Conservation (phyloP, 2,797 vertebrate species). For the Tokudaia muenninki region DNA sequence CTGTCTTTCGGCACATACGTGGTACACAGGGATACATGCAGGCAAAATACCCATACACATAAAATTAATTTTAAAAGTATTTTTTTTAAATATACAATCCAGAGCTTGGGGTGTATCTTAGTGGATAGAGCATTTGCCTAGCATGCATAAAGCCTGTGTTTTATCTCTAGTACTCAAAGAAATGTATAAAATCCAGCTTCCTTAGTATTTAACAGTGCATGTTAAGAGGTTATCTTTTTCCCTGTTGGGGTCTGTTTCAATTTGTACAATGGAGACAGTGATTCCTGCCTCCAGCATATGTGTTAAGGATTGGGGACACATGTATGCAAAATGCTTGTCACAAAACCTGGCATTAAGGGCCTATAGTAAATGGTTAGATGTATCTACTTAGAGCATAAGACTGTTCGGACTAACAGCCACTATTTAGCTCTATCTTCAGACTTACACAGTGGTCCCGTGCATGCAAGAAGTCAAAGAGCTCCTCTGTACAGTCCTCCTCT, state of each 20-base stretch:
- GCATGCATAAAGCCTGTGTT: background rate
- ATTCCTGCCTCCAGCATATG: slow-evolving; percentile 24
- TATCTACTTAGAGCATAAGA: background rate
- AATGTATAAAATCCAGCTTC: slow-evolving; percentile 39
- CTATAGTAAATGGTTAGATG: background rate
- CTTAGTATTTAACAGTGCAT: background rate
- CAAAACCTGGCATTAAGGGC: background rate
- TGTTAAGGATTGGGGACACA: background rate
- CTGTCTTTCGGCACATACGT: background rate
- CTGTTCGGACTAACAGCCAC: background rate
- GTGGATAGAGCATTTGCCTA: background rate
- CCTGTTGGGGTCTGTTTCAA: slow-evolving; percentile 19
- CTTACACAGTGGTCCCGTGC: slow-evolving; percentile 97
- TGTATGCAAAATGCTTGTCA: slow-evolving; percentile 15
- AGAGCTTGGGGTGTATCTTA: background rate
- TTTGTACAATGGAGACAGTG: slow-evolving; percentile 6
- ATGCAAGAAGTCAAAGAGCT: slow-evolving; percentile 96
- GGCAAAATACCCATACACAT: background rate
- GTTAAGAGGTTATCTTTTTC: background rate
- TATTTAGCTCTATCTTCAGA: background rate
- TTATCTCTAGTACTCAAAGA: background rate
- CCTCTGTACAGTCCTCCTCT: slow-evolving; percentile 94
- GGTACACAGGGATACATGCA: background rate
- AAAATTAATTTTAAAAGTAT: background rate
- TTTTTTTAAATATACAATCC: background rate